Evolutionary conservation across 2,888 invertebrate species (phyloP).

Genomic region (Platerodrilus igneus): DNA sequence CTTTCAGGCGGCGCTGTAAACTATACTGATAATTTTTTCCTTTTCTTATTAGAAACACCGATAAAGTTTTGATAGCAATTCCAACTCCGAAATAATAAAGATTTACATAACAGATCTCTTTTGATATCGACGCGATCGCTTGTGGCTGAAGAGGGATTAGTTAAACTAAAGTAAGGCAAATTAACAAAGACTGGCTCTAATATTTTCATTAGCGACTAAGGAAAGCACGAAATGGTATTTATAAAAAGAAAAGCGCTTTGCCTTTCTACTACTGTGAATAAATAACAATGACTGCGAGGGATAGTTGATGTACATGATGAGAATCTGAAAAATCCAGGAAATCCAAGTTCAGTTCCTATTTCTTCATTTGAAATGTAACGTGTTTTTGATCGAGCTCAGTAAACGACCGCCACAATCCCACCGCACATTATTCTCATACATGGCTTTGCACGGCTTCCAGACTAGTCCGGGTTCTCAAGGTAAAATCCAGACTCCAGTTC

Average conservation of each 20-base stretch:
- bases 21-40: constrained; percentile 21
- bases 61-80: too few species aligned
- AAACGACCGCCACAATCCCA: constrained; percentile 34
- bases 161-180: constrained; percentile 67
- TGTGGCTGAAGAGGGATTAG: constrained; percentile 67
- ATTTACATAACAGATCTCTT: too few species aligned
- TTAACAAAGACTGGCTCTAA: constrained; percentile 34
- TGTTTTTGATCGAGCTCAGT: constrained; percentile 45
- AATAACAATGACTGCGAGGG: constrained; percentile 18
- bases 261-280: constrained; percentile 13
- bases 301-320: constrained; percentile 24
- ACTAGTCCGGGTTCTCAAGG: constrained; percentile 35
- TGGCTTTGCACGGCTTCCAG: constrained; percentile 38
- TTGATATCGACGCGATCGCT: constrained; percentile 61
- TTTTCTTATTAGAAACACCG: constrained; percentile 14
- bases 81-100: too few species aligned
- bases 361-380: constrained; percentile 46
- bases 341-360: constrained; percentile 38
- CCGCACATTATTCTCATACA: constrained; percentile 37
- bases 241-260: constrained; percentile 9
- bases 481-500: constrained; percentile 29
- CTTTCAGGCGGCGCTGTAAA: constrained; percentile 31
- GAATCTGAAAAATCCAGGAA: constrained; percentile 37
- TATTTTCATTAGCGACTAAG: constrained; percentile 13
- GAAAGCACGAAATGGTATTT: constrained; percentile 10